Base-by-base conservation (phyloP, 2,113 vertebrate genomes). In the Takifugu bimaculatus region DNA sequence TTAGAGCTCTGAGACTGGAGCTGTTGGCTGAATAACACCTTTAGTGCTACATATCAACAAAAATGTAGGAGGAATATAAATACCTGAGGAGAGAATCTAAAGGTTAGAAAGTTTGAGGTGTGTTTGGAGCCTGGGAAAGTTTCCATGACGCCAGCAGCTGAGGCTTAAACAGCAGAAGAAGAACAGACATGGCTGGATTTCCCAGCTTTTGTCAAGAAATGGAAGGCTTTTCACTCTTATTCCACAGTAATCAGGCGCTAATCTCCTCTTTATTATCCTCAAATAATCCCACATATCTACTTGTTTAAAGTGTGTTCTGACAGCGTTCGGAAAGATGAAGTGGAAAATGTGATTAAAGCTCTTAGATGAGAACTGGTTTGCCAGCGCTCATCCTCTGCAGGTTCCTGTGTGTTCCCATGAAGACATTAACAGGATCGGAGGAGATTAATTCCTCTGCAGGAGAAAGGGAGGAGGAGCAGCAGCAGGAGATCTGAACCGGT, bases 201-300 rank as follows among this genome's bases (percentile, higher is more conserved):
- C 35, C 35, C 9, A 1, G 26, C 25, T n/a, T 50, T 12, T 26
- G 32, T 60, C 6, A 15, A 55, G 42, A 35, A 26, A 29, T 13
- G 13, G 29, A 48, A 13, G 15, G 3, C 27, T 4, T 42, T 10
- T 35, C 43, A 12, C 13, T 14, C 56, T 59, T 60, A 74, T 72
- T 63, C 50, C 54, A 49, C 3, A 26, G 13, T 61, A 52, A 68
- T 66, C 64, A 9, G 42, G 50, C 25, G 25, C 10, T 63, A 77
- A 80, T 78, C 71, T 66, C 61, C 50, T 26, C 48, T 71, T 80
- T 80, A 67, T 76, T 35, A 60, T 29, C n/a, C 58, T 45, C 44
- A 9, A 45, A 42, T 35, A 53, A 44, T 52, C 52, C 53, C 9
- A 50, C 6, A 20, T 6, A 52, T 59, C 28, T 63, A 25, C 13